phyloP scores from a whole-genome alignment of 2,797 vertebrate species.

The Nyctibius grandis region DNA sequence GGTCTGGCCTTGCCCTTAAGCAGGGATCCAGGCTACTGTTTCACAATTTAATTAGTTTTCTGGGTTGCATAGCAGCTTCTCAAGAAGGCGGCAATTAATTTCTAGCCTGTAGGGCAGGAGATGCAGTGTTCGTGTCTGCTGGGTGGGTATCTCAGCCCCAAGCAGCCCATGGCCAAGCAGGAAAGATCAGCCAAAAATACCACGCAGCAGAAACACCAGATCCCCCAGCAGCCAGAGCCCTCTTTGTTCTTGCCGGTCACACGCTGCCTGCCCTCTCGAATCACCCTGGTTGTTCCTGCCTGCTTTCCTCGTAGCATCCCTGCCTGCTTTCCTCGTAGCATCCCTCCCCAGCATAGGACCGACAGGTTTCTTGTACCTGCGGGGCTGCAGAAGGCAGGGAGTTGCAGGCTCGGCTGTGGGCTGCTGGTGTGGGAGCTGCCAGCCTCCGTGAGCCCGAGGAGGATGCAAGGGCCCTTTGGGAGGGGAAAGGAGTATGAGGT shows the following conservation, averaged over 20 bases:
- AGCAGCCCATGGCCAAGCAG: neutral
- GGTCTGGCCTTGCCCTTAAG: slow-evolving; percentile 30
- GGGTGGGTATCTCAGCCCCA: neutral
- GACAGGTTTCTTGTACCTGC: neutral
- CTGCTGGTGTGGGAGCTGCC: neutral
- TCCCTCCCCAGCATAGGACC: neutral
- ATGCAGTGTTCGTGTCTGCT: neutral
- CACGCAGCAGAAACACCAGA: neutral
- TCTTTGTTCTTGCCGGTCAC: neutral
- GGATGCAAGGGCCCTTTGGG: neutral
- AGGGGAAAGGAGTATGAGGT: neutral
- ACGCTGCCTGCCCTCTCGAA: neutral
- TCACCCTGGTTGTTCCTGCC: neutral
- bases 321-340: neutral
- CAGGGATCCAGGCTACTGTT: slow-evolving; percentile 20
- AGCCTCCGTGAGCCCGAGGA: fast-evolving
- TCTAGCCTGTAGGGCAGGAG: neutral
- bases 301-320: neutral
- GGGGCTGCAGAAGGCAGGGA: neutral
- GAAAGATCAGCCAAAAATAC: slow-evolving; percentile 19
- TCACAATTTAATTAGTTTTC: slow-evolving; percentile 30
- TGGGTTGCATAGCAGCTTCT: neutral
- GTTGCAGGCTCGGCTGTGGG: neutral
- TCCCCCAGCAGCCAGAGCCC: neutral
- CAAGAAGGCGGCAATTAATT: slow-evolving; percentile 10